Evolutionary conservation across 2,113 vertebrate genomes (phyloP).

Genomic region (Sciurus niger): DNA sequence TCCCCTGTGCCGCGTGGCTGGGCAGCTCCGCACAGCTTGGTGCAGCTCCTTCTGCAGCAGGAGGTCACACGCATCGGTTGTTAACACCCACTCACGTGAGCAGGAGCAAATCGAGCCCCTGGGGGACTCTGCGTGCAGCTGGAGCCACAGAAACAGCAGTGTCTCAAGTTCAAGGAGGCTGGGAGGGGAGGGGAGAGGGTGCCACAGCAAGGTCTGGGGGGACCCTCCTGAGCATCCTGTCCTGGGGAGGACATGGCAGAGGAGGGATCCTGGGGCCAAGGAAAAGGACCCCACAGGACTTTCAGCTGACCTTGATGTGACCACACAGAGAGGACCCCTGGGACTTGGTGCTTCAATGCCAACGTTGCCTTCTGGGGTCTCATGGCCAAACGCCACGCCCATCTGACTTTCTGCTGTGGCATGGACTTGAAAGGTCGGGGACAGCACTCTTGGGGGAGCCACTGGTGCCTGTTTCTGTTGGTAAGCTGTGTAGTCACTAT

Average conservation of each 20-base stretch:
- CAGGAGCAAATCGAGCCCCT: too few species aligned
- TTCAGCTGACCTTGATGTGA: accelerated
- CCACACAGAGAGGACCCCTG: accelerated
- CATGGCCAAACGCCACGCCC: background rate
- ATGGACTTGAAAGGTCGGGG: background rate
- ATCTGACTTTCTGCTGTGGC: background rate
- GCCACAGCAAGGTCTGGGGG: too few species aligned
- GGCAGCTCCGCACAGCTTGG: too few species aligned
- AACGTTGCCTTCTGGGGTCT: too few species aligned
- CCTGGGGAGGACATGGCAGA: background rate
- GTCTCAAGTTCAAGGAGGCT: too few species aligned
- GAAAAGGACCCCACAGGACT: background rate
- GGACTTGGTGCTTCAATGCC: too few species aligned
- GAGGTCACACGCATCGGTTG: background rate
- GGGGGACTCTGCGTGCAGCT: accelerated
- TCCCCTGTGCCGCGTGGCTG: background rate
- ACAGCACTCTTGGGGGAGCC: accelerated
- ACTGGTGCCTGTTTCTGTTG: background rate
- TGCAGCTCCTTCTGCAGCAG: background rate
- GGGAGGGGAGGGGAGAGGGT: too few species aligned
- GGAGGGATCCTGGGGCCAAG: accelerated
- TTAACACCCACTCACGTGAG: background rate
- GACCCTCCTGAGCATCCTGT: background rate
- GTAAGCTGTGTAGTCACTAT: too few species aligned
- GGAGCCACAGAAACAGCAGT: background rate